Conservation (phyloP, 2,797 vertebrate genomes). For the Microchirus variegatus region DNA sequence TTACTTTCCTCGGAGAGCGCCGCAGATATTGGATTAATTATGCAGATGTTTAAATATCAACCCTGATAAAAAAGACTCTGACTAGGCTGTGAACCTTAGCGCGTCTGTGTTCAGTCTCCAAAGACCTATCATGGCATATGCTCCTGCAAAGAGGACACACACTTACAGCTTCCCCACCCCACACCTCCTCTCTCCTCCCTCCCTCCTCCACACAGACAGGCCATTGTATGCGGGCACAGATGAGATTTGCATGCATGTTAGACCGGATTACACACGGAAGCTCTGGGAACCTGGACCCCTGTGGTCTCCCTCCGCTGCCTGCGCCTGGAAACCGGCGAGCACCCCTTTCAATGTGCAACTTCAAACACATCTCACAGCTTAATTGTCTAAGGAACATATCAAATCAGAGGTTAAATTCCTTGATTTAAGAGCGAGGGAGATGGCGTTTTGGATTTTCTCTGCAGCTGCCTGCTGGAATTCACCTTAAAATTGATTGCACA, state of each 20-base stretch:
- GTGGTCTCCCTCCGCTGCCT: slow-evolving; percentile 62
- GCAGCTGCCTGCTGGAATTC: slow-evolving; percentile 39
- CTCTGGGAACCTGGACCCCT: slow-evolving; percentile 82
- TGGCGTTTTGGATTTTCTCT: slow-evolving; percentile 28
- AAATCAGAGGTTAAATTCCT: slow-evolving; percentile 67
- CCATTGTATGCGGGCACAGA: slow-evolving; percentile 82
- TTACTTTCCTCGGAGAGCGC: slow-evolving; percentile 42
- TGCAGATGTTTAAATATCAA: slow-evolving; percentile 73
- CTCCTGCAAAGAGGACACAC: slow-evolving; percentile 48
- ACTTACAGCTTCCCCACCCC: slow-evolving; percentile 47
- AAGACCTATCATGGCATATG: slow-evolving; percentile 39
- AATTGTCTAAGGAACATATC: slow-evolving; percentile 64
- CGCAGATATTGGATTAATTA: slow-evolving; percentile 72
- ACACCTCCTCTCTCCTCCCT: slow-evolving; percentile 15
- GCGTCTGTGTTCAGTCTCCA: slow-evolving; percentile 38
- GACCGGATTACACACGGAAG: slow-evolving; percentile 82
- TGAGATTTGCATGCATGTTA: slow-evolving; percentile 87
- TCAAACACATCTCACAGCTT: slow-evolving; percentile 71
- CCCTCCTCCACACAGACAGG: slow-evolving; percentile 71
- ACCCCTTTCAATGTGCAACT: slow-evolving; percentile 62
- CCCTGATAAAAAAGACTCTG: slow-evolving; percentile 46
- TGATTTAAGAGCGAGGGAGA: slow-evolving; percentile 30
- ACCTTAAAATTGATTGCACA: slow-evolving; percentile 27
- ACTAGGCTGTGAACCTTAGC: slow-evolving; percentile 53
- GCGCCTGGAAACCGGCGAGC: slow-evolving; percentile 35